These are phyloP conservation scores for Epinephelus cyanopodus DNA, from an alignment of 2,113 vertebrate genomes.

Conservation along the genomic window DNA sequence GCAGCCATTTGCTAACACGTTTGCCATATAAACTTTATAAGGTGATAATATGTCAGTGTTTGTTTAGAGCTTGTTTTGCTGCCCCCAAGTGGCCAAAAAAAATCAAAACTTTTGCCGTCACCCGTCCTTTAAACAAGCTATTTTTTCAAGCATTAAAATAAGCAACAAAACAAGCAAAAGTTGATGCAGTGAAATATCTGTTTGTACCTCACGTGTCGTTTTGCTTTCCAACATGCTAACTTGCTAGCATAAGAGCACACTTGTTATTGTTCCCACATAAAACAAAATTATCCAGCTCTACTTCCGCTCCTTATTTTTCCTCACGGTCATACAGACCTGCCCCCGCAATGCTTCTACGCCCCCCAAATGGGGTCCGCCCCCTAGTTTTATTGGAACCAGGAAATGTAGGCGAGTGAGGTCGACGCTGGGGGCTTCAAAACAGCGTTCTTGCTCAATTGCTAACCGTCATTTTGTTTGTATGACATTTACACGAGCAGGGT, in stretches of 20 bases:
- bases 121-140: neutral
- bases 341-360: neutral
- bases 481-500: slow-evolving; percentile 11
- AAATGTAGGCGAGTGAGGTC: neutral
- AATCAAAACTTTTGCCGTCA: neutral
- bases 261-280: neutral
- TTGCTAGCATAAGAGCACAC: neutral
- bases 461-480: neutral
- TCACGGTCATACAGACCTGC: neutral
- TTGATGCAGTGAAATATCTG: no score
- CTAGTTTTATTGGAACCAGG: neutral
- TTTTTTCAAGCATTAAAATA: neutral
- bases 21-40: no score
- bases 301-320: neutral
- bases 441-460: neutral
- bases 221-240: neutral
- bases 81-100: neutral
- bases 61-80: neutral
- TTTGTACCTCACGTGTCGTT: no score
- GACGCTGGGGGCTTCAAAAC: neutral
- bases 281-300: neutral
- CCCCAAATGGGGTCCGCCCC: no score
- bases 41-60: no score
- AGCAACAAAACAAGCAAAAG: neutral
- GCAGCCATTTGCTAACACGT: no score